Base-by-base conservation (phyloP, 2,113 vertebrate species). In the Psittacus erithacus region DNA sequence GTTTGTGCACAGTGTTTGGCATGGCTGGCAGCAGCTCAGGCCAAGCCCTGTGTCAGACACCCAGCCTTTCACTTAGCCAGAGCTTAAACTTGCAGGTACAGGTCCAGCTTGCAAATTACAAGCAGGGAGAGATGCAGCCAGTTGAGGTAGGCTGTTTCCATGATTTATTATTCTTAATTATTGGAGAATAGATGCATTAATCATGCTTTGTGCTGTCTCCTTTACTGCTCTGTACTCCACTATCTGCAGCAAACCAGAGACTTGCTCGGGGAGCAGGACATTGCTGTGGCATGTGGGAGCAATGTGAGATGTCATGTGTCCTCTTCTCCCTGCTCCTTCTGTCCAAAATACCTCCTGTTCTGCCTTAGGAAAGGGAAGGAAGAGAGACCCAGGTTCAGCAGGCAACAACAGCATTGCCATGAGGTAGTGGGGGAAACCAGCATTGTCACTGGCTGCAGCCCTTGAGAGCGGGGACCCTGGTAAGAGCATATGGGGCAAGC, bases 391-490 rank as follows among this genome's bases (percentile, higher is more conserved):
- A 1, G 3, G 25, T 27, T 55, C 60, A 17, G 29, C 46, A 29
- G 57, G 52, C 16, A 27, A 4, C 0, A 1, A 2, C 24, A 35
- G 29, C 35, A 11, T 44, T 1, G 0, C 27, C 3, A 1, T 0
- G 25, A 64, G 35, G 28, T 28, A 63, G 43, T 0, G 2, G 24
- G 7, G 39, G 22, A n/a, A 44, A 44, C 31, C 29, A 1, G 3
- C 13, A 5, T n/a, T 23, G 28, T 31, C 35, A 7, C 22, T 59
- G 57, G 33, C 57, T 50, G 65, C 60, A 44, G 57, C 17, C 43
- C 53, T 69, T 5, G 1, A 9, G 64, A 5, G 7, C 33, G 17
- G 49, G 49, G 44, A 52, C 49, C 4, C 17, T 19, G 31, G 15
- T 3, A 14, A 55, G 64, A 60, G n/a, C 23, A 14, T 3, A 1